A percentile compares a stretch with the other conserved stretches of the same genome.
phyloP scores from a whole-genome alignment of 23 tunicate genomes.

The Ciona savignyi region DNA sequence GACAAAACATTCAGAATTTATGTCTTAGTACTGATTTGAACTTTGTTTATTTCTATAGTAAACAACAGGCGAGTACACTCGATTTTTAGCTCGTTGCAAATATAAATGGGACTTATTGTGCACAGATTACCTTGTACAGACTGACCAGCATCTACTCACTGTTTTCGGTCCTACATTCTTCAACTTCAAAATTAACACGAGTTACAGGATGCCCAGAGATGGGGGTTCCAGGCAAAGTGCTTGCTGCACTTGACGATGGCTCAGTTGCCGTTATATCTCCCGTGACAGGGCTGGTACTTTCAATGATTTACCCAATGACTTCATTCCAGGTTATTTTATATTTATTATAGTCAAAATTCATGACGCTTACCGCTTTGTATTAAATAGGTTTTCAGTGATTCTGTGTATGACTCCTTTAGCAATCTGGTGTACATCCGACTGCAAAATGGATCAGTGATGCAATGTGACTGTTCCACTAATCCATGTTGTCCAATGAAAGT shows the following conservation, averaged over 20 bases:
- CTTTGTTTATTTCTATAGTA: conserved; percentile 27
- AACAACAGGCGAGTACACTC: conserved; percentile 23
- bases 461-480: conserved; percentile 59
- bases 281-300: conserved; percentile 38
- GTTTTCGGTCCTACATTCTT: conserved; percentile 55
- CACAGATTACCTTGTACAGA: conserved; percentile 48
- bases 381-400: conserved; percentile 48
- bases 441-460: conserved; percentile 45
- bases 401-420: conserved; percentile 29
- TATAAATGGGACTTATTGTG: not conserved
- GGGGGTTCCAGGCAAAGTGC: conserved; percentile 35
- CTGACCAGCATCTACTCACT: conserved; percentile 38
- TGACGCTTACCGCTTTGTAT: too few relatives aligned
- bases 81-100: not conserved
- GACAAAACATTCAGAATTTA: conserved; percentile 23
- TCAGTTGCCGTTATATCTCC: conserved; percentile 85
- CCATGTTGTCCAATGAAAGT: conserved; percentile 27
- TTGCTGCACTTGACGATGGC: conserved; percentile 70
- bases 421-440: conserved; percentile 28
- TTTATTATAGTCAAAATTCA: not conserved
- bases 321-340: conserved; percentile 46
- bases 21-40: conserved; percentile 14
- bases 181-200: conserved; percentile 31
- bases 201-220: conserved; percentile 27
- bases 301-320: conserved; percentile 74